Evolutionary conservation across 1,140 invertebrate species (phyloP).

Genomic region (Rhynchophorus ferrugineus): DNA sequence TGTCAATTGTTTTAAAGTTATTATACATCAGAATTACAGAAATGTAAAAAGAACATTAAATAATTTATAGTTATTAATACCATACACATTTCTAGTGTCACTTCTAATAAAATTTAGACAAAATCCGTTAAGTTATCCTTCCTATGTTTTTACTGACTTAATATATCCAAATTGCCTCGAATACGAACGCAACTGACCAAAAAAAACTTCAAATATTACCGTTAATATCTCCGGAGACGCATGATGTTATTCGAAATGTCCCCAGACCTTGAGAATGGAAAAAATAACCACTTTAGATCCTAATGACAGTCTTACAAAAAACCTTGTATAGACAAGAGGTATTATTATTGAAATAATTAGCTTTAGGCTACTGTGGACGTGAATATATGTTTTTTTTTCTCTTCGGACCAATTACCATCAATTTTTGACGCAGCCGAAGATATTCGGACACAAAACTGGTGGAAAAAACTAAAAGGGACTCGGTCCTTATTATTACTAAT

Average conservation of each 20-base stretch:
- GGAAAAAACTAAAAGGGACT: too few relatives aligned
- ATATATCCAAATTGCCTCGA: background rate
- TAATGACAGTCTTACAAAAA: slow-evolving; percentile 7
- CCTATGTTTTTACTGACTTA: background rate
- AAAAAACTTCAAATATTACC: background rate
- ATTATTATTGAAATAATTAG: slow-evolving; percentile 20
- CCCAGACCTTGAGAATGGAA: background rate
- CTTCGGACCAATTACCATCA: slow-evolving; percentile 20
- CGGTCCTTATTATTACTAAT: too few relatives aligned
- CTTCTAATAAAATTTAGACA: too few relatives aligned
- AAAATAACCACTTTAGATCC: background rate
- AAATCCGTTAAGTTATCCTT: too few relatives aligned
- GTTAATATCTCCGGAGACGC: background rate
- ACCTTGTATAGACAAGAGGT: slow-evolving; percentile 15
- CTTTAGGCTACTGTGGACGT: slow-evolving; percentile 12
- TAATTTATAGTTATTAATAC: too few relatives aligned
- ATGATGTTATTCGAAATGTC: background rate
- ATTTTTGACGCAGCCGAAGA: too few relatives aligned
- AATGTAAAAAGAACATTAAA: too few relatives aligned
- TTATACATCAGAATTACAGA: too few relatives aligned
- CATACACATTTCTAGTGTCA: too few relatives aligned
- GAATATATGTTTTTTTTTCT: slow-evolving; percentile 19
- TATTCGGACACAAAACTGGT: too few relatives aligned
- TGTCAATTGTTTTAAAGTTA: too few relatives aligned
- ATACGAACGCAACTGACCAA: background rate